Conservation (phyloP, 2,113 vertebrate genomes). For the Addax nasomaculatus region DNA sequence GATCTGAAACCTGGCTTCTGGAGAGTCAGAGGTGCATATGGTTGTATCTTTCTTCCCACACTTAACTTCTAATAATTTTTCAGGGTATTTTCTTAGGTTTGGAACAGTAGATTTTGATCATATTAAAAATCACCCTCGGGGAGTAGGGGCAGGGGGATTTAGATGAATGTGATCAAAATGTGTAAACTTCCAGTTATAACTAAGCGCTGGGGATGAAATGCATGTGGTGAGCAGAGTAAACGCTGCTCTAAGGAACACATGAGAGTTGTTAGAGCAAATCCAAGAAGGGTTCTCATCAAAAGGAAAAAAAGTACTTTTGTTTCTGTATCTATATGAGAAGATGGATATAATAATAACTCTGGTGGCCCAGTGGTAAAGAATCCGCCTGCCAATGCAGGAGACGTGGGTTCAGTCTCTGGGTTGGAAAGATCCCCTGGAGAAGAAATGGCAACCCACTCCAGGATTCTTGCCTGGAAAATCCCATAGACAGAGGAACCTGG, state of each 20-base stretch:
- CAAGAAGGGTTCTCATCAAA: not conserved
- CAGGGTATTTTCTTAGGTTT: not conserved
- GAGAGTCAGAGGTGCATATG: not conserved
- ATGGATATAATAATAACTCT: not conserved
- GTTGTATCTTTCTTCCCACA: not conserved
- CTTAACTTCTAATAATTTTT: not conserved
- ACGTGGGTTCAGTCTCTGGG: not conserved
- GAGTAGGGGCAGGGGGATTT: not conserved
- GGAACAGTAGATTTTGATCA: not conserved
- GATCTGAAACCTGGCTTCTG: not conserved
- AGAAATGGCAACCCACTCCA: not conserved
- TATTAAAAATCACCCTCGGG: not conserved
- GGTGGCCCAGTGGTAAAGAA: not conserved
- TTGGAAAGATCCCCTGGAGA: not conserved
- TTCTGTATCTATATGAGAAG: not conserved
- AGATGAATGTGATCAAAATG: not conserved
- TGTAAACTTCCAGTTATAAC: not conserved
- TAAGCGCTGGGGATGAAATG: not conserved
- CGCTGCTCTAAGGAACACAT: accelerated
- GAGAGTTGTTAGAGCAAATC: no score
- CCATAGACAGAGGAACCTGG: not conserved
- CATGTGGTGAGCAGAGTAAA: accelerated
- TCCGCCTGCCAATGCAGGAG: not conserved
- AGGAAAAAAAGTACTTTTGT: not conserved
- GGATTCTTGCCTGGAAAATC: not conserved